A percentile compares a stretch with the other conserved stretches of the same genome.
These are phyloP conservation scores for Thereuonema tuberculata DNA, from an alignment of 1,140 invertebrate genomes.

Conservation along the genomic window DNA sequence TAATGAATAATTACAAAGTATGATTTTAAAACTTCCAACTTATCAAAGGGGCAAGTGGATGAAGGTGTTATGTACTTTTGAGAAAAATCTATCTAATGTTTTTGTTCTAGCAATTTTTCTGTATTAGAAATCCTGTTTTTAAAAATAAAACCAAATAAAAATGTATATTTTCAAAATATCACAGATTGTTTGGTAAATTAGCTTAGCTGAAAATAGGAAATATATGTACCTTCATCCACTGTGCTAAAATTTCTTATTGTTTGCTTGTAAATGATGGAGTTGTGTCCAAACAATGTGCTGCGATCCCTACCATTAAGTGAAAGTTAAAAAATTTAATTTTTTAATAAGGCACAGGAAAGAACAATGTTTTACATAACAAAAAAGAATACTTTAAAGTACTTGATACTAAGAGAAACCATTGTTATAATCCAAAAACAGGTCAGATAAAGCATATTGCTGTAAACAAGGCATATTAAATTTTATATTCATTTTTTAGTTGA, in stretches of 20 bases:
- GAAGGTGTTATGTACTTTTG: no score
- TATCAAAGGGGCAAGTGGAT: no score
- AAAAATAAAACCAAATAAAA: no score
- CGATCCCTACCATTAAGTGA: not conserved
- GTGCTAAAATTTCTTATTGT: not conserved
- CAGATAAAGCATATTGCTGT: not conserved
- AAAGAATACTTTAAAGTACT: not conserved
- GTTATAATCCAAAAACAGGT: not conserved
- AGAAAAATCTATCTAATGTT: no score
- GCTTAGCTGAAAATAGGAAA: not conserved
- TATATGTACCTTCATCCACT: not conserved
- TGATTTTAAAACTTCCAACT: no score
- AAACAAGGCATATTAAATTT: no score
- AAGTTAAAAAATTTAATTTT: not conserved
- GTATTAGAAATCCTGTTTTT: no score
- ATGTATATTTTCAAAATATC: no score
- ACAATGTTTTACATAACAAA: not conserved
- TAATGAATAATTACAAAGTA: no score
- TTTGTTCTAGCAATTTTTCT: no score
- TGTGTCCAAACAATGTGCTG: not conserved
- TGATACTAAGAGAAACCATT: not conserved
- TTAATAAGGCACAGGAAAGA: not conserved
- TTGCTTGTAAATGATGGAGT: not conserved
- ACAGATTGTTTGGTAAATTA: no score
- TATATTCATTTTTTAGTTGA: conserved; percentile 1